Evolutionary conservation across 2,113 vertebrate genomes (phyloP).

Genomic region (Toxotes chatareus): DNA sequence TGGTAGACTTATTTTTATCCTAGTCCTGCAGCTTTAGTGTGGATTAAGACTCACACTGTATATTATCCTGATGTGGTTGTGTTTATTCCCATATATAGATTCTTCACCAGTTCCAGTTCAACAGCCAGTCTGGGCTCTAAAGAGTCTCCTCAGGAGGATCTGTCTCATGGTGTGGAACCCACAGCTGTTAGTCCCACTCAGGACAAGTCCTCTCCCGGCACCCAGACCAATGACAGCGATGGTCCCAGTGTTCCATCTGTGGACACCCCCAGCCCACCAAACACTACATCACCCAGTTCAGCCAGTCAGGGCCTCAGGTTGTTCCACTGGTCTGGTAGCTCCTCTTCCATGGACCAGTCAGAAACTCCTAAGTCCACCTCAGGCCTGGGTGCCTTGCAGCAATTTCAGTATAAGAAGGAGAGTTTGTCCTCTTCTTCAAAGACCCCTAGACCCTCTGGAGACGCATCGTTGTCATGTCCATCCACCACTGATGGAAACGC

Average conservation of each 20-base stretch:
- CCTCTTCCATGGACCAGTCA: slow-evolving; percentile 1
- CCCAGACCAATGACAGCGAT: slow-evolving; percentile 12
- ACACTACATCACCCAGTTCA: slow-evolving; percentile 23
- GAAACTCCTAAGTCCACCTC: slow-evolving; percentile 39
- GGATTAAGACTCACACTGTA: neutral
- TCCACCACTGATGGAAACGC: slow-evolving; percentile 15
- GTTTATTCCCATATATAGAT: slow-evolving; percentile 77
- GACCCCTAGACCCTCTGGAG: neutral
- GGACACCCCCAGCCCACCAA: slow-evolving; percentile 58
- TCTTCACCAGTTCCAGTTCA: slow-evolving; percentile 82
- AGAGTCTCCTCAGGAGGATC: slow-evolving; percentile 20
- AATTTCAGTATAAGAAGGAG: slow-evolving; percentile 80
- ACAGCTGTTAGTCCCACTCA: neutral
- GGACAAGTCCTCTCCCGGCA: neutral
- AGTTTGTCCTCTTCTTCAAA: slow-evolving; percentile 29
- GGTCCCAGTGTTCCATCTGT: slow-evolving; percentile 22
- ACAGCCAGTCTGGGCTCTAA: neutral
- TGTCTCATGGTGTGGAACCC: neutral
- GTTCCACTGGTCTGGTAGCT: slow-evolving; percentile 83
- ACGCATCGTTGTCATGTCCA: neutral
- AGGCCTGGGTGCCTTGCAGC: slow-evolving; percentile 73
- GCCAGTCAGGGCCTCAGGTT: slow-evolving; percentile 70
- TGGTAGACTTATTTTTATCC: too few species aligned
- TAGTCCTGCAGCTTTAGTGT: neutral
- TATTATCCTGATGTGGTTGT: neutral